Percentiles rank a stretch among this genome's conserved stretches.
Evolutionary conservation across 2,113 vertebrate species (phyloP).

Genomic region (Perca fluviatilis): DNA sequence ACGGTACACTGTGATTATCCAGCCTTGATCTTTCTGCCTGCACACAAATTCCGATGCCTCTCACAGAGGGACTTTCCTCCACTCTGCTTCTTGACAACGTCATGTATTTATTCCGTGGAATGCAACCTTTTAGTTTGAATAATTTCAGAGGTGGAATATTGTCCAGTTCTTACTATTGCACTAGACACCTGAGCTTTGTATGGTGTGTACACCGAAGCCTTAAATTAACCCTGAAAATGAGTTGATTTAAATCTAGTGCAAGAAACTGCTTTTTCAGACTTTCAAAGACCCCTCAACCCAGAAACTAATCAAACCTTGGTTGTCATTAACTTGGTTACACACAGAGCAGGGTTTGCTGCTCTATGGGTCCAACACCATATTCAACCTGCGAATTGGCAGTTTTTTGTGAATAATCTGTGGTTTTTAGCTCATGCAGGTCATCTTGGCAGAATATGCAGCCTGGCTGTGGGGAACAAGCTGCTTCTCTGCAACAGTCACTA

Average conservation of each 20-base stretch:
- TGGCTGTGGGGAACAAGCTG: not conserved
- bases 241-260: slow-evolving; percentile 8
- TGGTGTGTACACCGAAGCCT: not conserved
- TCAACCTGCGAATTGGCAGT: not conserved
- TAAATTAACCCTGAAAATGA: not conserved
- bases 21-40: slow-evolving; percentile 1
- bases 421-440: not conserved
- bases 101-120: not conserved
- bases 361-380: not conserved
- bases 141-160: slow-evolving; percentile 11
- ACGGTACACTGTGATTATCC: not conserved
- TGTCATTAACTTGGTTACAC: slow-evolving; percentile 1
- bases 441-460: not conserved
- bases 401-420: not conserved
- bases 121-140: not conserved
- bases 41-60: not conserved
- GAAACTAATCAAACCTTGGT: slow-evolving; percentile 18
- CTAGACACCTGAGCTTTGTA: not conserved
- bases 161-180: not conserved
- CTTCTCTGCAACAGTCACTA: not conserved
- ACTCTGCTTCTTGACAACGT: not conserved
- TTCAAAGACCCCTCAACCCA: not conserved
- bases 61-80: not conserved
- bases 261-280: slow-evolving; percentile 2
- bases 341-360: not conserved